Base-by-base conservation (phyloP, 2,797 vertebrate genomes). In the Anableps anableps region DNA sequence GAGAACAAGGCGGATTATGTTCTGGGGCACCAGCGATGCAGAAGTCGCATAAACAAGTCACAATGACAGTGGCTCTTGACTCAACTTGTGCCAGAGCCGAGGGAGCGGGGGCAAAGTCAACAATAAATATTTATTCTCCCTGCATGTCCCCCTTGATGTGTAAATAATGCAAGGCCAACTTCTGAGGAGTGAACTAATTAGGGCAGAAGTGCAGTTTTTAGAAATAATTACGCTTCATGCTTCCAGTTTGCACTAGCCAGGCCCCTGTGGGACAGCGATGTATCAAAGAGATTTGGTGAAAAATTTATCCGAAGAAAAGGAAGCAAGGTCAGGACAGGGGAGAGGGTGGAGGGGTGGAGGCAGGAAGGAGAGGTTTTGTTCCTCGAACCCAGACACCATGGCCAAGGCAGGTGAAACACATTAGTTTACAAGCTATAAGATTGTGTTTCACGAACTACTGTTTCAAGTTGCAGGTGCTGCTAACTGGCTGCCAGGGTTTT, bases 41-140 rank as follows among this genome's bases (percentile, higher is more conserved):
- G 68, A 83, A 88, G 83, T 80, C 55, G 50, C 78, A 79, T 75
- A 90, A 92, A 93, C 83, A 89, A 86, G 84, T 76, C 81, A 76
- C 83, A 74, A 72, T 78, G 87, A 79, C 89, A 76, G 82, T 70
- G 77, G 79, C 90, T 86, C 88, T 85, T 77, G 34, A 86, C 85
- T 87, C 80, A 68, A 81, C 86, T 87, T 48, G 77, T 55, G 75
- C 83, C 85, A 31, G 83, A 90, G 89, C 86, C 53, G 34, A 88
- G 92, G 92, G 93, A 93, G 81, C 43, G 16, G 60, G 83, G 88
- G 85, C 90, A 81, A 84, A 95, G 93, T 94, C 94, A 95, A 95
- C 94, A 87, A 94, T 95, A 93, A 96, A 96, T 96, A 96, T 96
- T 96, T 93, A 95, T 95, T n/a, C 78, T 90, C 83, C 91, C 91